Base-by-base conservation (phyloP, 1,140 invertebrate genomes). In the Drosophila lacteicornis region DNA sequence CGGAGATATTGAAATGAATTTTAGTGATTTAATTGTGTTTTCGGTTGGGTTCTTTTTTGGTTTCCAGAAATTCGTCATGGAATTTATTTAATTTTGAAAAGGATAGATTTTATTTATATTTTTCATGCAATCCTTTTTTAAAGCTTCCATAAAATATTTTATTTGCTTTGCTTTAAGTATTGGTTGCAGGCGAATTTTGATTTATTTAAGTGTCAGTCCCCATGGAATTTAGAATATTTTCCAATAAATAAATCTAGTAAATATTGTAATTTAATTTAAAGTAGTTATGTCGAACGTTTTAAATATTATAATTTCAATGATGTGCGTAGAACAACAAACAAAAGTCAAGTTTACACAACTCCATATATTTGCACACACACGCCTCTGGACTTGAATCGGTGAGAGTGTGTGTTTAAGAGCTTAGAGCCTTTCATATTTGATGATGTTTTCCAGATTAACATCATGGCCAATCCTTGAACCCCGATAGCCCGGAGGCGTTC, bases 361-460 rank as follows among this genome's bases (percentile, higher is more conserved):
- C 40, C 49, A 70, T 30, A 46, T 67, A 70, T 67, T 70, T 55
- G 49, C 38, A 25, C 45, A 36, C 25, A 67, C 40, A 66, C 11
- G 46, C 59, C 46, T 45, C 17, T 38, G 66, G 57, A 40, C 19
- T 51, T 66, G 17, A 3, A 17, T 17, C 36, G 19, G 19, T 51
- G n/a, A 22, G 38, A 36, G 36, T 43, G 53, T 47, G 36, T 59
- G 36, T 30, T 49, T 43, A 43, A 59, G 67, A 73, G 69, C 69
- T 73, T 60, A 73, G 69, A 60, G 53, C 38, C 67, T 69, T 81
- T 69, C 65, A 79, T 82, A 79, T 79, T 82, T 75, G 79, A 79
- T 79, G 81, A 68, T 82, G 83, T 70, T 67, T 80, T 65, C 55
- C 55, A 56, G 83, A 83, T 80, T 87, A 83, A 56, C 67, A 63